These are phyloP conservation scores for Leptodactylus fallax DNA, from an alignment of 2,797 vertebrate genomes.

Conservation along the genomic window DNA sequence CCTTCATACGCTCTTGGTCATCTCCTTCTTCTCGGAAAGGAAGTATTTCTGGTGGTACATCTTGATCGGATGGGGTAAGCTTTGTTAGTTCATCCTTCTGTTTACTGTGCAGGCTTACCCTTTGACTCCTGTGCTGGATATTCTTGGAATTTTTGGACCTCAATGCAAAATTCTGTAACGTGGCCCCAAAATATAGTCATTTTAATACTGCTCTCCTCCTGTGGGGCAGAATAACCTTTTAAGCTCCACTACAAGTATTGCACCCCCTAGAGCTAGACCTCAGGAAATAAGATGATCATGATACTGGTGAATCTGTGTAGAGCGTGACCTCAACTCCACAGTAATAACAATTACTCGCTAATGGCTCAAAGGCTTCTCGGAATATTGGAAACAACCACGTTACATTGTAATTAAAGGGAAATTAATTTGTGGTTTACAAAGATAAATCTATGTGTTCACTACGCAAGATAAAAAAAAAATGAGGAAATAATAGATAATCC, in stretches of 20 bases:
- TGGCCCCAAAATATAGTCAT: neutral
- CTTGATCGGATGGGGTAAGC: constrained; percentile 95
- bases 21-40: constrained; percentile 97
- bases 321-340: neutral
- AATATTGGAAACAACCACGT: neutral
- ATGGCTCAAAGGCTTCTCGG: neutral
- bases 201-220: neutral
- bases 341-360: neutral
- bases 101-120: neutral
- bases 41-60: constrained; percentile 99
- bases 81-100: no score
- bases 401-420: neutral
- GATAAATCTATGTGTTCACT: neutral
- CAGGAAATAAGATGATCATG: neutral
- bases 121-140: neutral
- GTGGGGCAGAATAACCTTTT: neutral
- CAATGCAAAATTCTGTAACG: neutral
- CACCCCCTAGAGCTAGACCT: neutral
- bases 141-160: neutral
- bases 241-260: neutral
- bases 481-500: no score
- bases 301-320: neutral
- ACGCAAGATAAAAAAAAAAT: neutral
- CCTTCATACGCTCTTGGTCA: constrained; percentile 89
- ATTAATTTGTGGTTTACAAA: neutral